Evolutionary conservation across 2,113 vertebrate genomes (phyloP), one percentile per base, ranked within the genome.

Genomic region (Osmerus eperlanus): DNA sequence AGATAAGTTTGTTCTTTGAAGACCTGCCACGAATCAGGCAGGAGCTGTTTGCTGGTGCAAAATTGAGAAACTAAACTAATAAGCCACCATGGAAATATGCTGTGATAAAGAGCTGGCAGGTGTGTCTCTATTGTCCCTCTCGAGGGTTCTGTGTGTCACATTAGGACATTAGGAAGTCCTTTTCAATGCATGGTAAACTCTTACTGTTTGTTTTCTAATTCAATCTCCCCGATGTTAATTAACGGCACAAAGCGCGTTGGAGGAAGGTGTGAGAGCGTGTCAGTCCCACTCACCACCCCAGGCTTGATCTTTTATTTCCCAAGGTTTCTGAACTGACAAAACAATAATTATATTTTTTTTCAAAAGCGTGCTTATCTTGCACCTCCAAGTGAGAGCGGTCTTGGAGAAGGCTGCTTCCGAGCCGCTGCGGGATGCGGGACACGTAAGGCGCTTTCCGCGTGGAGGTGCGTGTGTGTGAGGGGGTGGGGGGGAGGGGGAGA

Each of bases 271-370:
- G 65, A 68, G 68, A 13, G 62, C 3, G 65, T 74, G 72, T 74
- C 67, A 73, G 72, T 77, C 68, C 56, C 41, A 71, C 72, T 77
- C 53, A 41, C 71, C 73, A 60, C 73, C 71, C 32, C 71, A 64
- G 58, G 29, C 36, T 47, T 68, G 65, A 79, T 78, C 81, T 72
- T 71, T 74, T 51, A 60, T 81, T 81, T 80, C 73, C 69, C 64
- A n/a, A 28, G 58, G 71, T 81, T 79, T 79, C 76, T 64, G 69
- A 78, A 75, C 54, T 78, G 81, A 81, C 77, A 79, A 82, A 81
- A 74, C 73, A 85, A 80, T 87, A 82, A 87, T 87, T 87, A 78
- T 52, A 84, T 82, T 75, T 78, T 19, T 75, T 60, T 74, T 6
- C 36, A 41, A 41, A 41, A 9, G 36, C 41, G 28, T 4, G 75